Evolutionary conservation across 1,140 invertebrate species (phyloP).

Genomic region (Panagrolaimus sp.): DNA sequence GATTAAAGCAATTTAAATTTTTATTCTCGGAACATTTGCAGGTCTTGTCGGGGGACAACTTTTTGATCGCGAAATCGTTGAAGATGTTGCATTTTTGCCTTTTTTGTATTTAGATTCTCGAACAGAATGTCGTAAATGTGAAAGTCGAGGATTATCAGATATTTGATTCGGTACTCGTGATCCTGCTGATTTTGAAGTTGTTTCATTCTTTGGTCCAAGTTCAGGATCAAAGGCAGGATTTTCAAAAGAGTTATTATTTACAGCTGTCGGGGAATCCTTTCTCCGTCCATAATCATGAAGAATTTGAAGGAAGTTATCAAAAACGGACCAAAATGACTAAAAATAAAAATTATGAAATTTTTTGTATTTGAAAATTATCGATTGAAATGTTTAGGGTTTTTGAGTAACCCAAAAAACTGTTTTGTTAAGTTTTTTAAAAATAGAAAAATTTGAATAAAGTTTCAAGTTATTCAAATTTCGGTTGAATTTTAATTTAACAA

Average conservation of each 20-base stretch:
- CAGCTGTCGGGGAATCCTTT: neutral
- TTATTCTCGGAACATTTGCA: constrained; percentile 19
- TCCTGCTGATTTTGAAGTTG: neutral
- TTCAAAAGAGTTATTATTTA: constrained; percentile 15
- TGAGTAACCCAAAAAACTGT: too few species aligned
- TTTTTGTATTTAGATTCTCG: neutral
- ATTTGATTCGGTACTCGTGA: neutral
- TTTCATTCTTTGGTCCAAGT: neutral
- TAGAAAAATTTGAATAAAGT: too few species aligned
- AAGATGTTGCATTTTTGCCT: neutral
- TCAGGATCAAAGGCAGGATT: constrained; percentile 22
- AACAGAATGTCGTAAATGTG: constrained; percentile 14
- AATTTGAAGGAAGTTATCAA: constrained; percentile 25
- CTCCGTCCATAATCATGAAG: constrained; percentile 23
- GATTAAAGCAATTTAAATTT: neutral
- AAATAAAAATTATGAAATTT: neutral
- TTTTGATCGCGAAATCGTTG: constrained; percentile 5
- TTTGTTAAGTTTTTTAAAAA: too few species aligned
- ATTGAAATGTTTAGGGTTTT: too few species aligned
- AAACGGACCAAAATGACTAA: constrained; percentile 17
- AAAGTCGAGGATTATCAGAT: neutral
- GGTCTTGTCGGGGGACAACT: neutral
- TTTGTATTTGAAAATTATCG: neutral
- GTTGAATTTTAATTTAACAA: too few species aligned
- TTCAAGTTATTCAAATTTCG: too few species aligned